Evolutionary conservation across 2,113 vertebrate species (phyloP).

Genomic region (Copsychus sechellarum): DNA sequence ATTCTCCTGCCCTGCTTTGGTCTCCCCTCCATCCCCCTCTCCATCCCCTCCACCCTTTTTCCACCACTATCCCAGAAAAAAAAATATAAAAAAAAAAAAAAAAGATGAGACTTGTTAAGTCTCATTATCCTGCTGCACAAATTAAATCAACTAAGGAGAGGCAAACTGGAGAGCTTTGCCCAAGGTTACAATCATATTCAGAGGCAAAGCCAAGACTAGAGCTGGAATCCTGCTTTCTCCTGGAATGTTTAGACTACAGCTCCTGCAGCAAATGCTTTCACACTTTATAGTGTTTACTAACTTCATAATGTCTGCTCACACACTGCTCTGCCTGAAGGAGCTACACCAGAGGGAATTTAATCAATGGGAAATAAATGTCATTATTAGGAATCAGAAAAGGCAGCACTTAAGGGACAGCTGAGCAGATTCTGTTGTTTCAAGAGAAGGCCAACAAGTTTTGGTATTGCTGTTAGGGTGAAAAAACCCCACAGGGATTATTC

Average conservation of each 20-base stretch:
- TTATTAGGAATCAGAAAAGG: not conserved
- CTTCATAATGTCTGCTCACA: conserved; percentile 59
- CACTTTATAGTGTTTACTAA: conserved; percentile 72
- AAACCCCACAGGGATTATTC: not conserved
- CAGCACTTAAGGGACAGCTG: not conserved
- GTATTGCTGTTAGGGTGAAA: not conserved
- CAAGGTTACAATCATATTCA: conserved; percentile 71
- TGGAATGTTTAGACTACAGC: conserved; percentile 69
- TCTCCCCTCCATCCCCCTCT: not conserved
- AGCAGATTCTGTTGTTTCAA: not conserved
- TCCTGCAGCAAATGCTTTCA: conserved; percentile 69
- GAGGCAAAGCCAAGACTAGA: conserved; percentile 67
- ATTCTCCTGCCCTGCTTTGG: not conserved
- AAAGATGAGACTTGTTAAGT: not conserved
- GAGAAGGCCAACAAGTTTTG: not conserved
- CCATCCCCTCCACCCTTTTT: not conserved
- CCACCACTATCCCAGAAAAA: not conserved
- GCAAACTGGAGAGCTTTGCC: conserved; percentile 61
- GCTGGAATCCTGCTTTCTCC: conserved; percentile 66
- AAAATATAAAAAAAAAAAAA: no score
- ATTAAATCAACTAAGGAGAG: conserved; percentile 51
- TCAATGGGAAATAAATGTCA: not conserved
- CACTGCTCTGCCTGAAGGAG: conserved; percentile 41
- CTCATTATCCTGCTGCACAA: conserved; percentile 29
- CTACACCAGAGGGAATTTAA: conserved; percentile 3